These are phyloP conservation scores for Leptinotarsa defecta DNA, from an alignment of 1,140 invertebrate genomes.

Conservation along the genomic window DNA sequence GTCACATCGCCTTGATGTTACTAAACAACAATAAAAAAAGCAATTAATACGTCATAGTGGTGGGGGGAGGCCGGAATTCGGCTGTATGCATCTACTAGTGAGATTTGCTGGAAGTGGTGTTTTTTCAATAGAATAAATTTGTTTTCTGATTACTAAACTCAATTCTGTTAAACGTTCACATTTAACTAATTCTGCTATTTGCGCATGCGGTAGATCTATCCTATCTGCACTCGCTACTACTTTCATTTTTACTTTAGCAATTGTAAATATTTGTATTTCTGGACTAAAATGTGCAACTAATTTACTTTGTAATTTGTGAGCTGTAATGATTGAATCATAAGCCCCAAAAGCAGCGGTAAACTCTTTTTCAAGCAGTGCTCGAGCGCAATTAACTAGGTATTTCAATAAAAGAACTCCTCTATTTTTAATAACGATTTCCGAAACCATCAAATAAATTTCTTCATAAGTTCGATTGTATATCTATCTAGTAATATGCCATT, in stretches of 20 bases:
- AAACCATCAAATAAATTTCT: neutral
- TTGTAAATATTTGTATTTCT: conserved; percentile 7
- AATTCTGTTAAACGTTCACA: neutral
- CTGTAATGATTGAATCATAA: neutral
- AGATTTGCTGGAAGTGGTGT: neutral
- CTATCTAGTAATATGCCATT: neutral
- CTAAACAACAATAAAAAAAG: no score
- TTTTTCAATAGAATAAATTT: conserved; percentile 4
- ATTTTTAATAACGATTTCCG: neutral
- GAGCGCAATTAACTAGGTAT: neutral
- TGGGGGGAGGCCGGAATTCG: no score
- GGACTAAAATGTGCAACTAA: neutral
- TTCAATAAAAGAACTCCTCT: neutral
- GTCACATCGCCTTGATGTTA: no score
- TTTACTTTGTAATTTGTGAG: neutral
- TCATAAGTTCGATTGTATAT: neutral
- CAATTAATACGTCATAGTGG: no score
- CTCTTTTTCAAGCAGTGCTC: neutral
- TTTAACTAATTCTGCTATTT: conserved; percentile 1
- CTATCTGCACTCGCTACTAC: neutral
- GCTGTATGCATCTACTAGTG: no score
- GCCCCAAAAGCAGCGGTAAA: neutral
- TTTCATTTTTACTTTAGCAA: neutral
- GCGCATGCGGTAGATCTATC: neutral
- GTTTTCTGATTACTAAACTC: neutral